These are phyloP conservation scores for Conus ventricosus DNA, from an alignment of 1,140 invertebrate species.

Conservation along the genomic window DNA sequence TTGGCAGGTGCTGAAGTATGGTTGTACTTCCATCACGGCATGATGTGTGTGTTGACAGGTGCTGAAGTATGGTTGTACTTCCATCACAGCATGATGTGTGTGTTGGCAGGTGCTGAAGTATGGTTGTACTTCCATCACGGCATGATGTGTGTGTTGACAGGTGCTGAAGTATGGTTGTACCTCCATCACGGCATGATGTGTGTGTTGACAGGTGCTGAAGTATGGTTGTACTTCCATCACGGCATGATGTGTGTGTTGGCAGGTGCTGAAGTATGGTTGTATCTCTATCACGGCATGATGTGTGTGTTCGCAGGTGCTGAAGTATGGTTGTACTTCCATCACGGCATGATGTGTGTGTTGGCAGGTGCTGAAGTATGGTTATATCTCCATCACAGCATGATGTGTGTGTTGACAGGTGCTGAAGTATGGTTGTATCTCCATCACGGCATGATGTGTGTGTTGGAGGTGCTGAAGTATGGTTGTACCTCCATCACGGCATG, in stretches of 20 bases:
- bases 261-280: background rate
- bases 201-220: constrained; percentile 82
- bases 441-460: constrained; percentile 82
- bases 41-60: constrained; percentile 64
- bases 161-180: constrained; percentile 96
- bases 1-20: constrained; percentile 89
- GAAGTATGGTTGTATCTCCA: constrained; percentile 99
- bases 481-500: too few species aligned
- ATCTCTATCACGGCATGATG: background rate
- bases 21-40: too few species aligned
- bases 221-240: constrained; percentile 99
- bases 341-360: constrained; percentile 80
- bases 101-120: constrained; percentile 87
- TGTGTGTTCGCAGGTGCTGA: constrained; percentile 81
- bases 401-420: constrained; percentile 77
- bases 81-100: too few species aligned
- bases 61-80: constrained; percentile 97
- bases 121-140: too few species aligned
- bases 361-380: background rate
- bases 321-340: constrained; percentile 98
- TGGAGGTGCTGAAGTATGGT: background rate
- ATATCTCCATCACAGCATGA: background rate
- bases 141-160: constrained; percentile 55
- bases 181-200: too few species aligned
- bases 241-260: constrained; percentile 76